These are phyloP conservation scores for Cecidostiba fungosa DNA, from an alignment of 2,888 invertebrate species.

Conservation along the genomic window DNA sequence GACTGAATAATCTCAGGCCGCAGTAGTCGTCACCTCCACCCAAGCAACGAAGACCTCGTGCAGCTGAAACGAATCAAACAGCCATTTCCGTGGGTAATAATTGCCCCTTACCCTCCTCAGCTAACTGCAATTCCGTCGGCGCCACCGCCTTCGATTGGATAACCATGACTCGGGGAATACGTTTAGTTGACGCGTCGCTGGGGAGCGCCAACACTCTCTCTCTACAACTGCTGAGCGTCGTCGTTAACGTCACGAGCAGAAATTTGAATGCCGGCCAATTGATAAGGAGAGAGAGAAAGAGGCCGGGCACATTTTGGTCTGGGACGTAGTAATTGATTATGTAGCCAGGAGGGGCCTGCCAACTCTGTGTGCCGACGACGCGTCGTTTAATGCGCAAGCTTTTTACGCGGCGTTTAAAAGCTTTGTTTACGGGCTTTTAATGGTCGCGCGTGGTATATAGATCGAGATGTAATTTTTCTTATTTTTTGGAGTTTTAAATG, in stretches of 20 bases:
- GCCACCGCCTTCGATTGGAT: neutral
- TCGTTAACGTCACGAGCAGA: constrained; percentile 23
- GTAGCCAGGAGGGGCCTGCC: neutral
- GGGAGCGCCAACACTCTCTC: neutral
- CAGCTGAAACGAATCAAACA: constrained; percentile 38
- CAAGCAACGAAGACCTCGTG: neutral
- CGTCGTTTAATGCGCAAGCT: constrained; percentile 1
- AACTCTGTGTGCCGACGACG: neutral
- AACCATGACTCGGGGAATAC: constrained; percentile 18
- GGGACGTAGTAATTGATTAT: constrained; percentile 39
- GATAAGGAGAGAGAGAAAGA: constrained; percentile 21
- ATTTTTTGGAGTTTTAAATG: neutral
- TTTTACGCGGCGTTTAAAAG: neutral
- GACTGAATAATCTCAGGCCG: neutral
- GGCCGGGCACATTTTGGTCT: neutral
- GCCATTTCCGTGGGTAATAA: constrained; percentile 42
- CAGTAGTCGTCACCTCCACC: neutral
- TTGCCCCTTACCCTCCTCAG: constrained; percentile 7
- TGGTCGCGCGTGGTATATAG: neutral
- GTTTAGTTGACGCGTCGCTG: constrained; percentile 3
- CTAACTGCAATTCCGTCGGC: neutral
- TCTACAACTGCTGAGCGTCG: neutral
- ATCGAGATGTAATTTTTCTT: neutral
- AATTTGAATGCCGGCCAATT: constrained; percentile 58
- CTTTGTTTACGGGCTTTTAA: constrained; percentile 44